Conservation (phyloP, 2,113 vertebrate species). For the Tretioscincus oriximinensis region DNA sequence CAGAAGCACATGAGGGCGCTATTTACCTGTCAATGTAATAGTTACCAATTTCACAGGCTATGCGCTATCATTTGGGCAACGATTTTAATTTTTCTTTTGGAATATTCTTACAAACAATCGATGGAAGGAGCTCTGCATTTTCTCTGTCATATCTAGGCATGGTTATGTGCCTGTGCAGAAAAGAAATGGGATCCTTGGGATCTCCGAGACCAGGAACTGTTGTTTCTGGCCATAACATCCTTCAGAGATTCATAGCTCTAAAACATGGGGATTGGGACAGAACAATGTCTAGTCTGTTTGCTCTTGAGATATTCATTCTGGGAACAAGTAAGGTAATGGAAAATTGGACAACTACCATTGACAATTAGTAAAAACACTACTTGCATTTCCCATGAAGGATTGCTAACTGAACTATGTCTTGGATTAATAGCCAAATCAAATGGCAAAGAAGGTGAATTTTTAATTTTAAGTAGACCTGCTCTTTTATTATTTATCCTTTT, state of each 20-base stretch:
- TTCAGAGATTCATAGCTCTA: background rate
- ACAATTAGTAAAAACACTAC: no score
- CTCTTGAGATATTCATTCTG: no score
- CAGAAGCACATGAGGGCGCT: conserved; percentile 17
- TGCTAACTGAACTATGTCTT: background rate
- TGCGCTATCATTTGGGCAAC: background rate
- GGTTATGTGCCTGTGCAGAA: background rate
- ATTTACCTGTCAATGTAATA: background rate
- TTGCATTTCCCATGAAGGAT: no score
- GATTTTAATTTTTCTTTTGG: background rate
- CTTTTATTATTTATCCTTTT: no score
- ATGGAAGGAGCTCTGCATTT: rapidly evolving
- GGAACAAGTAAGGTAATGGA: no score
- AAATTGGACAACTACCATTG: no score
- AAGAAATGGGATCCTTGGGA: no score
- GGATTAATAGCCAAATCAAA: background rate
- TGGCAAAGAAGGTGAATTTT: no score
- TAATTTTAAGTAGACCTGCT: no score
- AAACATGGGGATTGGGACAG: background rate
- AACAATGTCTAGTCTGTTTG: no score
- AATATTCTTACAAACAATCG: background rate
- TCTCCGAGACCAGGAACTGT: background rate
- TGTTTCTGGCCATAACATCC: no score
- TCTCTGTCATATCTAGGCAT: rapidly evolving
- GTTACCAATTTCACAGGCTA: background rate